Conservation (phyloP, 2,113 vertebrate genomes). For the Peromyscus maniculatus region DNA sequence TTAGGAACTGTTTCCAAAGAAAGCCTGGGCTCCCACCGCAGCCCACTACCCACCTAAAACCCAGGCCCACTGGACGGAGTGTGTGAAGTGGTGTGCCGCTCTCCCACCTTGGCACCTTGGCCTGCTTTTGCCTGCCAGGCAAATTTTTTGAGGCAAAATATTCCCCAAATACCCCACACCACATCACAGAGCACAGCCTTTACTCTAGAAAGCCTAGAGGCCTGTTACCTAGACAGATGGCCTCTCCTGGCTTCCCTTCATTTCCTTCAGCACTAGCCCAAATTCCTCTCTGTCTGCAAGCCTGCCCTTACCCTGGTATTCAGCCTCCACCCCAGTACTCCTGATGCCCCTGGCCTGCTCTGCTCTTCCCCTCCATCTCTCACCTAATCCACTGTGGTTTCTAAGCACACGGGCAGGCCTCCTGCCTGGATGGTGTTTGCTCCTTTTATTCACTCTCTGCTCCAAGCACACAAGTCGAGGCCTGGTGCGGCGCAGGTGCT, state of each 20-base stretch:
- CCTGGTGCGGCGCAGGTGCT: not conserved
- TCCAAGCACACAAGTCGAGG: not conserved
- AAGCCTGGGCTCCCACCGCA: not conserved
- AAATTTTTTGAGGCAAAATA: not conserved
- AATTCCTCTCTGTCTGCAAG: not conserved
- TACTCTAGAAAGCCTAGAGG: constrained; percentile 51
- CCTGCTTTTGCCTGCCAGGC: not conserved
- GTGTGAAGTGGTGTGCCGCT: accelerated
- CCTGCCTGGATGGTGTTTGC: not conserved
- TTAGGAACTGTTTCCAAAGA: not conserved
- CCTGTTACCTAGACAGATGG: not conserved
- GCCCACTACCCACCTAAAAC: not conserved
- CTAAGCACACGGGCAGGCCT: not conserved
- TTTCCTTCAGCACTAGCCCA: constrained; percentile 4
- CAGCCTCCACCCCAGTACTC: not conserved
- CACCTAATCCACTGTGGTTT: not conserved
- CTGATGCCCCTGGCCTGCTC: not conserved
- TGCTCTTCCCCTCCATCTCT: not conserved
- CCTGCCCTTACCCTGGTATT: no score
- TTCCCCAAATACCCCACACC: not conserved
- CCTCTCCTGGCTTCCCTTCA: not conserved
- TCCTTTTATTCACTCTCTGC: not conserved
- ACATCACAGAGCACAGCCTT: constrained; percentile 15
- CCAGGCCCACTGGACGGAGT: accelerated
- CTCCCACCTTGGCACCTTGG: no score